A percentile compares a stretch with the other conserved stretches of the same genome.
Conservation (phyloP, 1,140 invertebrate species). For the Acromyrmex heyeri region DNA sequence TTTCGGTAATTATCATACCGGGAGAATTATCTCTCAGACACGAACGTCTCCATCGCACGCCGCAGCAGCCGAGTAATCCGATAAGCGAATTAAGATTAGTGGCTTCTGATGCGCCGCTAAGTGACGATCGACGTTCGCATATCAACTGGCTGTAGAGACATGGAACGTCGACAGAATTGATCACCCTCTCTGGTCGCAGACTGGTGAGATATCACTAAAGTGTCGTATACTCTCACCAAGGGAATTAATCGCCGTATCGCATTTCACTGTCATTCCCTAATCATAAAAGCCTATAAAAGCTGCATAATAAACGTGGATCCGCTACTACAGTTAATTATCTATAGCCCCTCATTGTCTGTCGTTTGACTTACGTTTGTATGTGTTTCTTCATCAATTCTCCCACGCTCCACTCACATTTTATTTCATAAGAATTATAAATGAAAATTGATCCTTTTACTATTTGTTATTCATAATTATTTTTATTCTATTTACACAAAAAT, state of each 20-base stretch:
- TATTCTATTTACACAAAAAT: background rate
- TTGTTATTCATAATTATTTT: too few relatives aligned
- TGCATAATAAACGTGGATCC: slow-evolving; percentile 16
- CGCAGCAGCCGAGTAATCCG: slow-evolving; percentile 80
- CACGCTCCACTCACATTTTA: background rate
- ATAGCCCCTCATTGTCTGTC: background rate
- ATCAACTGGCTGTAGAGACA: slow-evolving; percentile 78
- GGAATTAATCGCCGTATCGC: background rate
- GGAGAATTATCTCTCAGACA: slow-evolving; percentile 82
- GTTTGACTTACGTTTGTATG: background rate
- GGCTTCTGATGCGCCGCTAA: slow-evolving; percentile 83
- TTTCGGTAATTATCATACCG: slow-evolving; percentile 83
- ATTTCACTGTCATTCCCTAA: slow-evolving; percentile 16
- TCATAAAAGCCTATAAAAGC: background rate
- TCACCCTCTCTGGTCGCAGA: slow-evolving; percentile 46
- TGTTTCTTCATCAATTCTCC: background rate
- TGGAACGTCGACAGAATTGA: slow-evolving; percentile 66
- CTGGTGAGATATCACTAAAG: slow-evolving; percentile 36
- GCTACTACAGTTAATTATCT: background rate
- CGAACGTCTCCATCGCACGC: slow-evolving; percentile 83
- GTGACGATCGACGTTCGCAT: slow-evolving; percentile 82
- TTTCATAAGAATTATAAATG: background rate
- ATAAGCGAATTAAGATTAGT: slow-evolving; percentile 85
- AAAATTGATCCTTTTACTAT: background rate
- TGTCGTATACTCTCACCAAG: background rate